These are phyloP conservation scores for Sialis fuliginosa DNA, from an alignment of 2,888 invertebrate genomes.

Conservation along the genomic window DNA sequence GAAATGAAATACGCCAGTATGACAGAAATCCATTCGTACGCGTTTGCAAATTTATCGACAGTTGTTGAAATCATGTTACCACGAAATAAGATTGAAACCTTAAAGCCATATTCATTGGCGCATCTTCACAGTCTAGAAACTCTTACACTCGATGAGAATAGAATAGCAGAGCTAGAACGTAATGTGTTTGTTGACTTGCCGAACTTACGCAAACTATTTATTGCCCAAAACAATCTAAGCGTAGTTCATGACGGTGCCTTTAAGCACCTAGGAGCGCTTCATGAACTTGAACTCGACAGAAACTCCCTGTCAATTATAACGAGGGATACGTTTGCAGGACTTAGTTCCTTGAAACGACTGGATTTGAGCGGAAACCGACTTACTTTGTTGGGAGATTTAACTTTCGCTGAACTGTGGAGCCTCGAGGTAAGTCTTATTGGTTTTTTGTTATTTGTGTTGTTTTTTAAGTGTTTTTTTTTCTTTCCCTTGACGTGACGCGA, in stretches of 20 bases:
- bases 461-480: background rate
- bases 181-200: constrained; percentile 60
- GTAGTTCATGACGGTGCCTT: constrained; percentile 73
- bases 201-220: constrained; percentile 49
- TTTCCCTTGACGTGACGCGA: background rate
- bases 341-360: constrained; percentile 52
- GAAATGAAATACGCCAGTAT: constrained; percentile 58
- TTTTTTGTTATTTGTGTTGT: background rate
- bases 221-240: constrained; percentile 76
- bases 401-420: constrained; percentile 62
- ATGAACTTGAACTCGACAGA: constrained; percentile 63
- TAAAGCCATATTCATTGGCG: constrained; percentile 53
- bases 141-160: constrained; percentile 58
- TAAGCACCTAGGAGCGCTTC: constrained; percentile 49
- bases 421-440: constrained; percentile 28
- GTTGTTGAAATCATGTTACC: constrained; percentile 47
- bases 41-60: constrained; percentile 55
- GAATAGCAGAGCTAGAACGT: constrained; percentile 52
- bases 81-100: constrained; percentile 47
- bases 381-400: constrained; percentile 59
- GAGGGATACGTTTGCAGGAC: constrained; percentile 58
- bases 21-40: constrained; percentile 45
- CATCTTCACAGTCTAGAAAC: constrained; percentile 49
- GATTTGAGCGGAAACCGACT: constrained; percentile 59
- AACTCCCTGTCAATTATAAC: constrained; percentile 60